A percentile compares a stretch with the other conserved stretches of the same genome.
Conservation (phyloP, 2,888 invertebrate genomes). For the Drosophila nr. perissopoda region DNA sequence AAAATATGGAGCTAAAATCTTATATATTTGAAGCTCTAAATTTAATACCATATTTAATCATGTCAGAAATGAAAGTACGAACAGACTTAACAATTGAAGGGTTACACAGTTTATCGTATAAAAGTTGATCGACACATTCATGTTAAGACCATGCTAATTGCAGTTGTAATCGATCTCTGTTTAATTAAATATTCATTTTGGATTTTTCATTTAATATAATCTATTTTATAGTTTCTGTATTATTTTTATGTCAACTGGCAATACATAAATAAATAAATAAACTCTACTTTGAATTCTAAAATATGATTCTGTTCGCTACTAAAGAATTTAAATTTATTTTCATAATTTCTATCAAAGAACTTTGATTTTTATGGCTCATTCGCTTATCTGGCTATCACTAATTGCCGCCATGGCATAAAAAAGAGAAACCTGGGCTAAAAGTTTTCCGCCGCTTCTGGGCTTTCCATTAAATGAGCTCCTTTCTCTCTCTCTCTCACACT, state of each 20-base stretch:
- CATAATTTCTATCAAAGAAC: neutral
- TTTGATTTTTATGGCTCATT: constrained; percentile 23
- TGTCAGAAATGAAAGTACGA: neutral
- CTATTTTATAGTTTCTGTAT: neutral
- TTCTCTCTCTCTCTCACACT: neutral
- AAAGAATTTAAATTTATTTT: neutral
- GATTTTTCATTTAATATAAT: neutral
- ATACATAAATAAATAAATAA: neutral
- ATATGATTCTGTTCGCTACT: neutral
- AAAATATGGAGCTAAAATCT: neutral
- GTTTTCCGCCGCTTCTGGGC: constrained; percentile 25
- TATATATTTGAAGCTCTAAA: neutral
- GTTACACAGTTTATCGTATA: no score
- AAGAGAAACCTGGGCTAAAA: constrained; percentile 17
- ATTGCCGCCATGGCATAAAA: constrained; percentile 53
- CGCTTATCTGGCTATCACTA: constrained; percentile 50
- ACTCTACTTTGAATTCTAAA: neutral
- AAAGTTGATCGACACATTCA: neutral
- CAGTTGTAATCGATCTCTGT: neutral
- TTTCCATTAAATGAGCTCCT: constrained; percentile 31
- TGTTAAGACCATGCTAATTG: neutral
- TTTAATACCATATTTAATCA: neutral
- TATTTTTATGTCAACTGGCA: neutral
- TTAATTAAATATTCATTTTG: neutral
- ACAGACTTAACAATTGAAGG: neutral